phyloP scores from a whole-genome alignment of 2,113 vertebrate genomes.

The Piaya cayana region DNA sequence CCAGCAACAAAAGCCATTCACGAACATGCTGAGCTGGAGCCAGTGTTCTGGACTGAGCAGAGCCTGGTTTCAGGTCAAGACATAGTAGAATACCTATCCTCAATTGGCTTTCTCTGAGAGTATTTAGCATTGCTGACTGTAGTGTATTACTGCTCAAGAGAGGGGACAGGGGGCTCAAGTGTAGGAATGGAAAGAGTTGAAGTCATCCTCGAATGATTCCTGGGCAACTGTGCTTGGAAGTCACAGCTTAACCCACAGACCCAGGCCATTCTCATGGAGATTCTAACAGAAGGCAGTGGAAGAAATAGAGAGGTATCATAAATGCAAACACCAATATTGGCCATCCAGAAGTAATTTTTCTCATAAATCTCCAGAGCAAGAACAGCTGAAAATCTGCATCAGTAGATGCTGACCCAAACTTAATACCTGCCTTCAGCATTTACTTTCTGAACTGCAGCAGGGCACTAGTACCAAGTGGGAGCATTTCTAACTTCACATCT shows the following conservation, averaged over 20 bases:
- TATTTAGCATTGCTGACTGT: background rate
- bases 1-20: background rate
- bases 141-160: background rate
- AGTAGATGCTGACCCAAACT: background rate
- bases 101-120: background rate
- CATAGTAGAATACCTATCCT: background rate
- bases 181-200: background rate
- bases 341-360: background rate
- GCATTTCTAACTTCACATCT: background rate
- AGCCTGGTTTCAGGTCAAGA: background rate
- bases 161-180: background rate
- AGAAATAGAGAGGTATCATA: background rate
- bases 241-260: background rate
- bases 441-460: background rate
- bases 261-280: background rate
- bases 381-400: background rate
- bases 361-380: background rate
- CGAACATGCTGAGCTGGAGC: background rate
- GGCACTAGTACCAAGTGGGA: background rate
- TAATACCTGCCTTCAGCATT: background rate
- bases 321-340: background rate
- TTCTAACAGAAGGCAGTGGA: background rate
- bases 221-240: background rate
- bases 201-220: background rate
- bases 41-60: background rate